Evolutionary conservation across 2,888 invertebrate genomes (phyloP).

Genomic region (Ischnus inquisitorius): DNA sequence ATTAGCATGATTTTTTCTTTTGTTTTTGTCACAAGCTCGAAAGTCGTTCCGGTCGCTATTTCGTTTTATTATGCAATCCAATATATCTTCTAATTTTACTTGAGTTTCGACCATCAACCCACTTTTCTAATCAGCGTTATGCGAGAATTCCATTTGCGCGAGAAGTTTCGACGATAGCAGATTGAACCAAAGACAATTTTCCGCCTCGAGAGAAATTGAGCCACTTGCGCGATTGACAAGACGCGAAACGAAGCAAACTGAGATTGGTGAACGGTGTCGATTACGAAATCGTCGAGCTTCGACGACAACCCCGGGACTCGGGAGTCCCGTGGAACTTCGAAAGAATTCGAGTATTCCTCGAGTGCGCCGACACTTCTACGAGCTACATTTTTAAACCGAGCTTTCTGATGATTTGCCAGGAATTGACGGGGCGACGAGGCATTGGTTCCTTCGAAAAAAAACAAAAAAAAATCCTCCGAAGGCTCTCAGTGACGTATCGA

Average conservation of each 20-base stretch:
- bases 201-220: constrained; percentile 15
- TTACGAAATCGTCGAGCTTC: constrained; percentile 39
- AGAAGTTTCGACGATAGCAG: constrained; percentile 19
- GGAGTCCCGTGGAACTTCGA: background rate
- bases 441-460: background rate
- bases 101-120: constrained; percentile 35
- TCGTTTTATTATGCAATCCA: constrained; percentile 41
- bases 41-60: background rate
- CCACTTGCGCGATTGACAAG: constrained; percentile 13
- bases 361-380: background rate
- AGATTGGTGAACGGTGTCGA: constrained; percentile 22
- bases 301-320: constrained; percentile 6
- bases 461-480: background rate
- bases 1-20: too few relatives aligned
- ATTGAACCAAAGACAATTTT: background rate
- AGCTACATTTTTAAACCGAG: constrained; percentile 37
- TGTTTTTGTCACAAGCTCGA: background rate
- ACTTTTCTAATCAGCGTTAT: constrained; percentile 61
- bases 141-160: constrained; percentile 60
- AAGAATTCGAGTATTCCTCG: background rate
- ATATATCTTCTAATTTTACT: constrained; percentile 36
- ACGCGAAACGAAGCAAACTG: background rate
- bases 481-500: background rate
- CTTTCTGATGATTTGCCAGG: constrained; percentile 31
- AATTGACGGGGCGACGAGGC: constrained; percentile 10